Percentiles rank a stretch among this genome's conserved stretches.
phyloP scores from a whole-genome alignment of 1,140 invertebrate genomes.

The Metaphire vulgaris region DNA sequence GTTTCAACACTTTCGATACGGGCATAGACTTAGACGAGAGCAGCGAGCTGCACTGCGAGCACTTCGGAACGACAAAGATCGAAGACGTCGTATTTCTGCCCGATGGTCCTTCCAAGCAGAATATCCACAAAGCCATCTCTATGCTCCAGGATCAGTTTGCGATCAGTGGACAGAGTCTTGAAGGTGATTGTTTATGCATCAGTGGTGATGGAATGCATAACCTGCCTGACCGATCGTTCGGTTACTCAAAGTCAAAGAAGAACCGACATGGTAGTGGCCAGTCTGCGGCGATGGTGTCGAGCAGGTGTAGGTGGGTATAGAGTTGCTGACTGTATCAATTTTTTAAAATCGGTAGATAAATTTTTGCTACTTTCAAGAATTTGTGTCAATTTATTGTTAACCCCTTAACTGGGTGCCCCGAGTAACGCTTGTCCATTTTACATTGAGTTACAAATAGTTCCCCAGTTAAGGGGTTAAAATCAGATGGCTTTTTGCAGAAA shows the following conservation, averaged over 20 bases:
- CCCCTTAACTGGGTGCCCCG: too few relatives aligned
- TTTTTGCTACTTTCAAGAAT: too few relatives aligned
- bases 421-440: too few relatives aligned
- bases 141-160: not conserved
- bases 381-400: too few relatives aligned
- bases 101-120: not conserved
- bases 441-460: too few relatives aligned
- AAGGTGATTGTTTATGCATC: not conserved
- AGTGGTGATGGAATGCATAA: not conserved
- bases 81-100: not conserved
- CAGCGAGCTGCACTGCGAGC: not conserved
- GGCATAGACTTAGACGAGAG: not conserved
- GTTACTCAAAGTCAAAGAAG: not conserved
- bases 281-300: not conserved
- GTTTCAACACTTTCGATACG: not conserved
- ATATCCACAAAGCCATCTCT: not conserved
- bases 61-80: not conserved
- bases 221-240: not conserved
- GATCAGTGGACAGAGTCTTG: not conserved
- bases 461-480: too few relatives aligned
- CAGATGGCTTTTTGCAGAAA: too few relatives aligned
- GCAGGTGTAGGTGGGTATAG: not conserved
- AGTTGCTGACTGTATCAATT: too few relatives aligned
- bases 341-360: too few relatives aligned
- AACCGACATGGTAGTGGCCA: not conserved